These are phyloP conservation scores for Crotalus tigris DNA, from an alignment of 2,113 vertebrate species.

Conservation along the genomic window DNA sequence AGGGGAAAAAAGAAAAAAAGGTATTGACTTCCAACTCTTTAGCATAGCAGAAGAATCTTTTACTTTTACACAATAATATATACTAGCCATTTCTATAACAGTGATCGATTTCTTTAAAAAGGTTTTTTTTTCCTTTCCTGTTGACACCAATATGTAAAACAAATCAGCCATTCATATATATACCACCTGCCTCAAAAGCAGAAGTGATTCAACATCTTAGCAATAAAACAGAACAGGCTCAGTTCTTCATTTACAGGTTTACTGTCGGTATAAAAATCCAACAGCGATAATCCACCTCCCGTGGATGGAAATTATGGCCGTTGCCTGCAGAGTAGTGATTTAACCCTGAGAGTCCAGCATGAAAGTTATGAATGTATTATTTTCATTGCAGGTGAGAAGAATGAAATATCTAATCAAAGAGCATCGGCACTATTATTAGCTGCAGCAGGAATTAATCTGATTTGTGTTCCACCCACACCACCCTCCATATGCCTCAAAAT, in stretches of 20 bases:
- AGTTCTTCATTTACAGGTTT: slow-evolving; percentile 35
- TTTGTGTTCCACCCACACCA: not conserved
- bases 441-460: not conserved
- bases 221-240: slow-evolving; percentile 4
- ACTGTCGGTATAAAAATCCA: slow-evolving; percentile 26
- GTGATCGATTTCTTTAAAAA: not conserved
- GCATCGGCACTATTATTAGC: not conserved
- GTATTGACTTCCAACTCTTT: not conserved
- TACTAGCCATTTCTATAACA: not conserved
- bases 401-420: slow-evolving; percentile 11
- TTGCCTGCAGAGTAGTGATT: slow-evolving; percentile 9
- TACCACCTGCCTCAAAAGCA: not conserved
- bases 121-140: not conserved
- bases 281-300: not conserved
- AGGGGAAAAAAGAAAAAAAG: not conserved
- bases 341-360: not conserved
- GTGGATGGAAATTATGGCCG: slow-evolving; percentile 18
- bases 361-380: slow-evolving; percentile 20
- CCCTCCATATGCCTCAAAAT: slow-evolving; percentile 15
- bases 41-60: not conserved
- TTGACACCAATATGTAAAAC: not conserved
- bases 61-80: not conserved
- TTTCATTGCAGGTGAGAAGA: not conserved
- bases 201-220: not conserved
- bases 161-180: not conserved